A percentile compares a stretch with the other conserved stretches of the same genome.
Conservation (phyloP, 1,140 invertebrate species). For the Aphelenchoides avenae region DNA sequence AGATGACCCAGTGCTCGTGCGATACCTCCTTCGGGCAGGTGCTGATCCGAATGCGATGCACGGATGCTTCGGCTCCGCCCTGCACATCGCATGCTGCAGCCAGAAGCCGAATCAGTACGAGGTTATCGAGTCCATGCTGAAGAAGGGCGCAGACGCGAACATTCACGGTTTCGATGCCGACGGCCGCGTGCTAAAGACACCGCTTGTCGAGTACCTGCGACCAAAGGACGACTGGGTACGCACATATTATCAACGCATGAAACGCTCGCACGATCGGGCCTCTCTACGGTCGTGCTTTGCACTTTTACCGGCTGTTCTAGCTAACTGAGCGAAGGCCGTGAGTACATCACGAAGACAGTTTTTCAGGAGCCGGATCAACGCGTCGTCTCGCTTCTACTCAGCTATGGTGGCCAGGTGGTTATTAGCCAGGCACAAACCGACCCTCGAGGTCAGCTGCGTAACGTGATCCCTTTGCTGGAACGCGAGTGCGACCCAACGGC, state of each 20-base stretch:
- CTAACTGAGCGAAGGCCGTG: conserved; percentile 12
- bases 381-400: conserved; percentile 10
- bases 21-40: conserved; percentile 22
- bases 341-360: conserved; percentile 8
- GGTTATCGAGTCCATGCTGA: conserved; percentile 30
- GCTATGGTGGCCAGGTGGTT: conserved; percentile 22
- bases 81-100: conserved; percentile 31
- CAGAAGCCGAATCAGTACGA: conserved; percentile 15
- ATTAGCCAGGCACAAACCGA: conserved; percentile 9
- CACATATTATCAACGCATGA: not conserved
- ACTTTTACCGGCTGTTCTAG: not conserved
- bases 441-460: conserved; percentile 23
- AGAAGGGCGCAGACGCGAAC: conserved; percentile 31
- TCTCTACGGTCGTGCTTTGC: not conserved
- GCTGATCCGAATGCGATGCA: conserved; percentile 21
- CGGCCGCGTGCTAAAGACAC: conserved; percentile 13
- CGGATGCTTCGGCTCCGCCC: conserved; percentile 23
- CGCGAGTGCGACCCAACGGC: not conserved
- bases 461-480: conserved; percentile 12
- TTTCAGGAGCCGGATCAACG: conserved; percentile 7
- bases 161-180: conserved; percentile 3
- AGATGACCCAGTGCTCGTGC: conserved; percentile 22
- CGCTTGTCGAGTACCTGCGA: conserved; percentile 34
- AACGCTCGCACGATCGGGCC: conserved; percentile 3
- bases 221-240: conserved; percentile 14